Conservation (phyloP, 1,140 invertebrate genomes). For the Chymomyza costata region DNA sequence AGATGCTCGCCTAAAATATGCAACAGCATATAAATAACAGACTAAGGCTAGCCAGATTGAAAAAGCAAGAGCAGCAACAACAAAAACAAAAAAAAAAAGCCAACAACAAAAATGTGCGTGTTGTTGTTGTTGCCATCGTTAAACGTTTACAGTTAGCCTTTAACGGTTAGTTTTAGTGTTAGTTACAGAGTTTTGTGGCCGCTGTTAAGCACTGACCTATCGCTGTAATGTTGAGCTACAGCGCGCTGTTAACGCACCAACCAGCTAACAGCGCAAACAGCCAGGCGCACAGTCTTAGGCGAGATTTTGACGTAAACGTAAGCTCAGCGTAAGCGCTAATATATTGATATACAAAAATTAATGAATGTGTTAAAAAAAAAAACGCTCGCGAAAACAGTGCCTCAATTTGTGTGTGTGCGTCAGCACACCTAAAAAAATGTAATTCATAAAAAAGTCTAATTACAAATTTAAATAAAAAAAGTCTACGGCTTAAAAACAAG, state of each 20-base stretch:
- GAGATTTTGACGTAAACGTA: slow-evolving; percentile 46
- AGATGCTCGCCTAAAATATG: slow-evolving; percentile 56
- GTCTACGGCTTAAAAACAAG: too few relatives aligned
- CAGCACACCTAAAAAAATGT: too few relatives aligned
- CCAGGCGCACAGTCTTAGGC: slow-evolving; percentile 45
- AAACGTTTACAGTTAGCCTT: slow-evolving; percentile 4
- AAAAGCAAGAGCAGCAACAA: too few relatives aligned
- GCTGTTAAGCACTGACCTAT: slow-evolving; percentile 62
- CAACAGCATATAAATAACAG: slow-evolving; percentile 69
- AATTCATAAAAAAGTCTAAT: too few relatives aligned
- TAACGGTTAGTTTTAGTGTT: slow-evolving; percentile 6
- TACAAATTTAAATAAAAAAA: too few relatives aligned
- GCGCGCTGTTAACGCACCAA: slow-evolving; percentile 20
- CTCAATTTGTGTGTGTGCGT: too few relatives aligned
- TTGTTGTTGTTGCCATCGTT: slow-evolving; percentile 1
- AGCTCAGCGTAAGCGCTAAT: slow-evolving; percentile 13
- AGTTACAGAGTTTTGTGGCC: slow-evolving; percentile 18
- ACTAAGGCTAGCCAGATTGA: slow-evolving; percentile 61
- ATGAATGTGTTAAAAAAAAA: too few relatives aligned
- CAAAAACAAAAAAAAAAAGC: slow-evolving; percentile 3
- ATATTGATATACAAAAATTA: slow-evolving; percentile 22
- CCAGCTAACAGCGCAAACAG: slow-evolving; percentile 16
- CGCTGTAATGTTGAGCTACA: slow-evolving; percentile 34
- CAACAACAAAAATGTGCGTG: slow-evolving; percentile 12
- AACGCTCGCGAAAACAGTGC: too few relatives aligned